phyloP scores from a whole-genome alignment of 35 echinoderm and acorn worm genomes.

The Anneissia japonica region DNA sequence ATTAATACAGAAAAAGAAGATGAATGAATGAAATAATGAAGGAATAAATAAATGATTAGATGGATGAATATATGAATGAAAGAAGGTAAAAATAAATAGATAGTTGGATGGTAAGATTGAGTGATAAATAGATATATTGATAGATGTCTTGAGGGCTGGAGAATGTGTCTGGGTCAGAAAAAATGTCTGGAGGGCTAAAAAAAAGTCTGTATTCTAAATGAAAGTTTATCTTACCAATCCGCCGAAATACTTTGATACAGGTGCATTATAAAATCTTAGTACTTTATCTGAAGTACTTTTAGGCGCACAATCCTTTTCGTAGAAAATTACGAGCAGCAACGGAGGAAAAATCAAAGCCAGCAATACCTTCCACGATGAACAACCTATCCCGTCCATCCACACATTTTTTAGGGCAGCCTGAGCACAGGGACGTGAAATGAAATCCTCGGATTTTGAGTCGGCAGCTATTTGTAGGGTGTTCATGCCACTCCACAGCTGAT shows the following conservation, averaged over 20 bases:
- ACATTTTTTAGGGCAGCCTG: conserved; percentile 41
- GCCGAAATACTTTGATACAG: conserved; percentile 53
- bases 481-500: conserved; percentile 49
- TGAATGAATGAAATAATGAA: too few relatives aligned
- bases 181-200: too few relatives aligned
- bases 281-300: conserved; percentile 11
- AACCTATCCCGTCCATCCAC: conserved; percentile 49
- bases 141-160: too few relatives aligned
- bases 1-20: too few relatives aligned
- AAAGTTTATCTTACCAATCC: conserved; percentile 36
- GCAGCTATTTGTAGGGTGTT: conserved; percentile 61
- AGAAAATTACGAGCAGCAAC: not conserved
- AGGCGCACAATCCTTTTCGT: not conserved
- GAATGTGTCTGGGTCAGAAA: too few relatives aligned
- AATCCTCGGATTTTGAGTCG: conserved; percentile 47
- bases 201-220: not conserved
- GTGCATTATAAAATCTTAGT: conserved; percentile 46
- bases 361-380: not conserved
- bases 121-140: not conserved
- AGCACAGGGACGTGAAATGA: conserved; percentile 67
- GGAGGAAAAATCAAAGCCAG: not conserved
- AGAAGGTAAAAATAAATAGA: too few relatives aligned
- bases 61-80: too few relatives aligned
- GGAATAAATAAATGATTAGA: too few relatives aligned
- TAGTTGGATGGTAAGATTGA: too few relatives aligned